Evolutionary conservation across 2,113 vertebrate genomes (phyloP).

Genomic region (Pelodiscus sinensis): DNA sequence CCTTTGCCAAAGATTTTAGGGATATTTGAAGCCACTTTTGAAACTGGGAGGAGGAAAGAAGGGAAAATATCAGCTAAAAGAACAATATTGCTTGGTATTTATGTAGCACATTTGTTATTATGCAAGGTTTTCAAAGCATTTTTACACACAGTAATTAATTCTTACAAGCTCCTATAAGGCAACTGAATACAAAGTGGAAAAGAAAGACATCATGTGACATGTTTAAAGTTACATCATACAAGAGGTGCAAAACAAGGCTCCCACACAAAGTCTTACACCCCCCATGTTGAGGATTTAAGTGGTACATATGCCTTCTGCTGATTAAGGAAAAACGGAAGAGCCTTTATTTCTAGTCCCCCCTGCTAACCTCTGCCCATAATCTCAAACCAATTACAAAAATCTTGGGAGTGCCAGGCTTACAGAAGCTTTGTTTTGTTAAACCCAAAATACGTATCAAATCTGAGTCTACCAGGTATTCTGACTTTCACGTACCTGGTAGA

Average conservation of each 20-base stretch:
- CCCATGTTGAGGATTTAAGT: not conserved
- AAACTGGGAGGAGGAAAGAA: not conserved
- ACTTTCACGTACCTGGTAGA: not conserved
- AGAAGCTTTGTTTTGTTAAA: not conserved
- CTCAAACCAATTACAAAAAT: not conserved
- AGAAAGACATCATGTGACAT: not conserved
- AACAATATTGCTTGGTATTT: not conserved
- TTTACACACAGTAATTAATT: not conserved
- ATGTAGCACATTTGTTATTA: accelerated
- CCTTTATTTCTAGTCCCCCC: not conserved
- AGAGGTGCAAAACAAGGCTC: not conserved
- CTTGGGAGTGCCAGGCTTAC: not conserved
- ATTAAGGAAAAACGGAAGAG: not conserved
- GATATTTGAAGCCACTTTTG: not conserved
- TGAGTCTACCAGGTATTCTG: not conserved
- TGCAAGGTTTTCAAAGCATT: not conserved
- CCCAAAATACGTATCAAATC: not conserved
- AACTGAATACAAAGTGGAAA: not conserved
- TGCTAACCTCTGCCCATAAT: not conserved
- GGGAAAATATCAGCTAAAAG: not conserved
- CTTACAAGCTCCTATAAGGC: accelerated
- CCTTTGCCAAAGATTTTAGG: not conserved
- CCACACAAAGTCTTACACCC: not conserved
- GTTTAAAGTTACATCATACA: not conserved
- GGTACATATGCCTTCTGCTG: accelerated